Percentiles rank a stretch among this genome's conserved stretches.
Evolutionary conservation across 2,113 vertebrate genomes (phyloP).

Genomic region (Plestiodon gilberti): DNA sequence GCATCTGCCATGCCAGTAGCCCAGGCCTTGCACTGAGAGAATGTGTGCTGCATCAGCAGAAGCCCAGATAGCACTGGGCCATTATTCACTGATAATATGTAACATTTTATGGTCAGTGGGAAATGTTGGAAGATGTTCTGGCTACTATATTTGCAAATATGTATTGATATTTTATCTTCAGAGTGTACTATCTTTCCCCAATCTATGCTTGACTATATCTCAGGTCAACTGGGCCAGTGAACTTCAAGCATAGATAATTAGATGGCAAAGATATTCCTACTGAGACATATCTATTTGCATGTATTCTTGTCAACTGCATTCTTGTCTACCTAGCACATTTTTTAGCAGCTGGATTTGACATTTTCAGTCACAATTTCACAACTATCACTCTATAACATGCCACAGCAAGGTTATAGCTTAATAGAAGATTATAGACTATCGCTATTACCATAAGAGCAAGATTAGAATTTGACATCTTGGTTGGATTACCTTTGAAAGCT

Average conservation of each 20-base stretch:
- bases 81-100: background rate
- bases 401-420: background rate
- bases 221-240: background rate
- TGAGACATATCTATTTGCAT: background rate
- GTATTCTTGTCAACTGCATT: background rate
- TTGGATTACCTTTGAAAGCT: background rate
- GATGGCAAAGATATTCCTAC: background rate
- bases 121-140: background rate
- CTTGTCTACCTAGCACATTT: background rate
- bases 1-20: too few relatives aligned
- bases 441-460: background rate
- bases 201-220: background rate
- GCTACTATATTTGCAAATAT: background rate
- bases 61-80: too few relatives aligned
- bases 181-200: background rate
- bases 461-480: background rate
- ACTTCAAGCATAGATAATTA: constrained; percentile 5
- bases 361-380: constrained; percentile 18
- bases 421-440: background rate
- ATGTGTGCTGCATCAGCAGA: too few relatives aligned
- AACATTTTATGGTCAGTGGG: background rate
- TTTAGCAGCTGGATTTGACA: accelerated
- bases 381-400: background rate
- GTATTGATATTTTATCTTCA: background rate
- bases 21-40: too few relatives aligned